These are phyloP conservation scores for Trogon surrucura DNA, from an alignment of 2,113 vertebrate genomes.

Conservation along the genomic window DNA sequence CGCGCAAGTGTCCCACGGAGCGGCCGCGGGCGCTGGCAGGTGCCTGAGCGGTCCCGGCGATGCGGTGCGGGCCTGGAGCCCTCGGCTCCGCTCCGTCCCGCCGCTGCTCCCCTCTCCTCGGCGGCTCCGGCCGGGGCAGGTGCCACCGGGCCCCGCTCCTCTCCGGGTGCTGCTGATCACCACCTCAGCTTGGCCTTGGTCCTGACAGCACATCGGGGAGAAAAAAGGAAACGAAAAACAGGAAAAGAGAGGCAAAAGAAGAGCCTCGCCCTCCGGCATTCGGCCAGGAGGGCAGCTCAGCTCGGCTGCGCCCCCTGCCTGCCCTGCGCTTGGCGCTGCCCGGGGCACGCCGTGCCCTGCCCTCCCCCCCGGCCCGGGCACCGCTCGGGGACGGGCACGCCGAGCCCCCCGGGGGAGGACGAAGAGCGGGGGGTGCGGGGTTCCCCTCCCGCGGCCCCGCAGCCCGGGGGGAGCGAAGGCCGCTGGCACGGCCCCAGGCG, in stretches of 20 bases:
- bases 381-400: not conserved
- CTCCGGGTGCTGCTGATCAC: not conserved
- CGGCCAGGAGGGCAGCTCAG: not conserved
- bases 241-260: not conserved
- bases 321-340: not conserved
- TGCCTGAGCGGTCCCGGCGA: fast-evolving
- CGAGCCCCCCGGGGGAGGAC: not conserved
- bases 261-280: fast-evolving
- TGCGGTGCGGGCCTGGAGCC: not conserved
- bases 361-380: fast-evolving
- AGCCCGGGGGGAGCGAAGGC: not conserved
- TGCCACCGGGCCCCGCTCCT: not conserved
- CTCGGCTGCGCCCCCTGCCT: not conserved
- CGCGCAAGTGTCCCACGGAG: fast-evolving
- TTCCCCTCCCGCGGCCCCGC: not conserved
- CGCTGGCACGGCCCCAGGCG: no score
- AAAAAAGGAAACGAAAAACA: no score
- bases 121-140: not conserved
- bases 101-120: not conserved
- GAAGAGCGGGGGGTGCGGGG: no score
- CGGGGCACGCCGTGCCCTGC: fast-evolving
- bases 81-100: no score
- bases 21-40: fast-evolving
- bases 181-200: not conserved
- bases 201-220: not conserved